phyloP scores from a whole-genome alignment of 2,888 invertebrate genomes.

The Tinea trinotella region DNA sequence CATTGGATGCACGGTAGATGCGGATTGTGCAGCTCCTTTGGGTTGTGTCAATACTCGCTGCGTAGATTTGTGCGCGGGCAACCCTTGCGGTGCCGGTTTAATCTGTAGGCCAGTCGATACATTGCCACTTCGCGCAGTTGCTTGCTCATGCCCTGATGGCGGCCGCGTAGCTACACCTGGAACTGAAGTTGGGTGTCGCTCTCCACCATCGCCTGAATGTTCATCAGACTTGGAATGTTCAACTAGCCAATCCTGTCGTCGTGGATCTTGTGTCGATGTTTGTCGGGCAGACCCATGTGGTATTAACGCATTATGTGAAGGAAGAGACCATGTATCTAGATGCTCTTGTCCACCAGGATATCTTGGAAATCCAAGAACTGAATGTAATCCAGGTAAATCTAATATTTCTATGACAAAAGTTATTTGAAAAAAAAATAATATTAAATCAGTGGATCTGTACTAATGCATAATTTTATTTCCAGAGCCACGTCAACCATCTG shows the following conservation, averaged over 20 bases:
- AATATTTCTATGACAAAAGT: constrained; percentile 10
- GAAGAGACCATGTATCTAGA: constrained; percentile 80
- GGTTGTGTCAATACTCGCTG: constrained; percentile 86
- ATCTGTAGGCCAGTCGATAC: constrained; percentile 85
- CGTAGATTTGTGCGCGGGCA: constrained; percentile 82
- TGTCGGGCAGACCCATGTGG: constrained; percentile 86
- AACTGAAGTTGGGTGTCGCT: constrained; percentile 80
- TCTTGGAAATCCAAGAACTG: constrained; percentile 83
- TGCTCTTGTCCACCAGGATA: constrained; percentile 86
- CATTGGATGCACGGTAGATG: constrained; percentile 80
- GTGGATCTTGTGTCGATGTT: constrained; percentile 83
- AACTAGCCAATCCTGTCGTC: constrained; percentile 80
- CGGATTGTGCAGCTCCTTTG: constrained; percentile 81
- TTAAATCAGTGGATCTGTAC: neutral
- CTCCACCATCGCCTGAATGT: constrained; percentile 76
- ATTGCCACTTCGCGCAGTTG: constrained; percentile 84
- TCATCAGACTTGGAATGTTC: constrained; percentile 82
- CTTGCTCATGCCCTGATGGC: constrained; percentile 89
- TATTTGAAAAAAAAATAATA: constrained; percentile 18
- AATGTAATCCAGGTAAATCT: constrained; percentile 76
- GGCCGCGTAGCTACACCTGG: constrained; percentile 81
- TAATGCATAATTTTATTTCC: neutral
- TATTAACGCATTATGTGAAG: constrained; percentile 85
- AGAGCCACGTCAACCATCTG: constrained; percentile 54
- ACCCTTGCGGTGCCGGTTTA: constrained; percentile 83